phyloP scores from a whole-genome alignment of 1,140 invertebrate genomes.

The Drosophila subobscura region DNA sequence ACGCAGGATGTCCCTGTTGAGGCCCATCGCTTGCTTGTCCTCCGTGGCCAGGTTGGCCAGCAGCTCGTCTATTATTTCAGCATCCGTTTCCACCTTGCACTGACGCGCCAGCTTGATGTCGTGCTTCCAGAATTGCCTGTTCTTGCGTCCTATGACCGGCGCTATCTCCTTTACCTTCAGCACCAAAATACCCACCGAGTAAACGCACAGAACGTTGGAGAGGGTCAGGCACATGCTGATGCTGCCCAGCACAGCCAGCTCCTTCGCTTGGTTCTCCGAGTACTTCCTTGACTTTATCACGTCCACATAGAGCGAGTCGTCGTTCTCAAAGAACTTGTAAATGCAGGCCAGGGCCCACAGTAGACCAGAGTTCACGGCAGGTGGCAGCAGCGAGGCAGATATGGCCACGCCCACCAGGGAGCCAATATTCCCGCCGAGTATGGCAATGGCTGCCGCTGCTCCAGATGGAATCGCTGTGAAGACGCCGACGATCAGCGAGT shows the following conservation, averaged over 20 bases:
- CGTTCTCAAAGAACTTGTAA: slow-evolving; percentile 84
- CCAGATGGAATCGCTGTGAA: slow-evolving; percentile 89
- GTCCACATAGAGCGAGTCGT: slow-evolving; percentile 79
- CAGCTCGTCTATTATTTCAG: slow-evolving; percentile 70
- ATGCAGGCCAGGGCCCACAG: slow-evolving; percentile 88
- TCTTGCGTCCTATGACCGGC: slow-evolving; percentile 85
- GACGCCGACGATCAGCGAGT: slow-evolving; percentile 88
- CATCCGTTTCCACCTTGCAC: slow-evolving; percentile 47
- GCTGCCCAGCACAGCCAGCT: slow-evolving; percentile 86
- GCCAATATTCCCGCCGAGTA: slow-evolving; percentile 89
- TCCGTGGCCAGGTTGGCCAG: slow-evolving; percentile 64
- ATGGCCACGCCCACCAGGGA: slow-evolving; percentile 92
- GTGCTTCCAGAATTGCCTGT: slow-evolving; percentile 88
- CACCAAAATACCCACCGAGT: slow-evolving; percentile 87
- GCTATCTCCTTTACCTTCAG: slow-evolving; percentile 91
- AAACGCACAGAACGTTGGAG: slow-evolving; percentile 90
- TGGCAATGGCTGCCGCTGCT: slow-evolving; percentile 89
- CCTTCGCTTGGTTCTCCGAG: slow-evolving; percentile 85
- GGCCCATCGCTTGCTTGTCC: slow-evolving; percentile 52
- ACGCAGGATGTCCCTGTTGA: slow-evolving; percentile 60
- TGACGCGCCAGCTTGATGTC: slow-evolving; percentile 87
- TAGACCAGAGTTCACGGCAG: slow-evolving; percentile 90
- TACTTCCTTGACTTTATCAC: slow-evolving; percentile 84
- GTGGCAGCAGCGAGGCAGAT: slow-evolving; percentile 90
- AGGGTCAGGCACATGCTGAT: slow-evolving; percentile 88